Base-by-base conservation (phyloP, 2,113 vertebrate genomes). In the Saccopteryx leptura region DNA sequence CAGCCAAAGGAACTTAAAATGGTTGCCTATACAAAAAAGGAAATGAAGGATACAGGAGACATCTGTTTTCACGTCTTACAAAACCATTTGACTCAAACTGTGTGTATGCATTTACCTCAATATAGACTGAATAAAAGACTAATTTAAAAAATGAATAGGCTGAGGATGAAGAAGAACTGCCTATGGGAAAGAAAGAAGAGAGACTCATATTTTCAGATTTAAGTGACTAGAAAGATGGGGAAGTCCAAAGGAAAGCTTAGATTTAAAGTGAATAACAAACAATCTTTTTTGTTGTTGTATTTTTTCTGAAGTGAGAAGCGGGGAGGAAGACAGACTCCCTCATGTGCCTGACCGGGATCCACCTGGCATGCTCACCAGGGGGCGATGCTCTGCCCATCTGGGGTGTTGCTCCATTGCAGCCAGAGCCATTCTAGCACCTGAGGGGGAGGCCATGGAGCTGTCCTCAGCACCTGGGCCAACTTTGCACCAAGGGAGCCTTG, bases 191-290 rank as follows among this genome's bases (percentile, higher is more conserved):
- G 56, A 65, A 33, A 80, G 50, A 82, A 74, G 19, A 68, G 58
- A 26, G 61, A 90, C 46, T 63, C 19, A 1, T 15, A 90, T 39
- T 61, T 79, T 87, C n/a, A 56, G n/a, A 61, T 93, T 65, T 79
- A 87, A 88, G 6, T 68, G 11, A 74, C 12, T 65, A 5, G 8
- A 7, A 39, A 19, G 7, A 46, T 19, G 10, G 19, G 12, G 18
- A 68, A n/a, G 4, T 69, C 31, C 60, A 84, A 79, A 91, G n/a
- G 21, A 68, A 69, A 60, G 17, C 3, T 31, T 63, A 24, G 17
- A 56, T 69, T 75, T 58, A 95, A 93, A 80, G 46, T n/a, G 84
- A 91, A 72, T 28, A 84, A 84, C 19, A 68, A 48, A 21, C 39
- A 39, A 39, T 39, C 39, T 39, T 39, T 39, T 39, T 39, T 39